Evolutionary conservation across 2,113 vertebrate genomes (phyloP).

Genomic region (Stegostoma tigrinum): DNA sequence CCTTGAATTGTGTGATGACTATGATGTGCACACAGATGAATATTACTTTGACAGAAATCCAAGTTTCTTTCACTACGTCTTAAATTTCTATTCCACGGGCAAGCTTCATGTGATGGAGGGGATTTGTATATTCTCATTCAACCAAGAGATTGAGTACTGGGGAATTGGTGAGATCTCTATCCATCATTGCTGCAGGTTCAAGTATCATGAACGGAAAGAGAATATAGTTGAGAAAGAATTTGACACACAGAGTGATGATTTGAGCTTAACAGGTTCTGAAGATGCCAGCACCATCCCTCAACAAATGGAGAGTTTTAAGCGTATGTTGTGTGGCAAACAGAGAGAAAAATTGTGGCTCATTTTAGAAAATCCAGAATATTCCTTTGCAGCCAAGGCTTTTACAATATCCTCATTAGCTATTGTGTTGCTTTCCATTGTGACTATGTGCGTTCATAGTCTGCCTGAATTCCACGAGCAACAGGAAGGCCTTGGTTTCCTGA

Average conservation of each 20-base stretch:
- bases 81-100: constrained; percentile 38
- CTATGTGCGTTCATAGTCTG: constrained; percentile 38
- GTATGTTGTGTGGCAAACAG: constrained; percentile 11
- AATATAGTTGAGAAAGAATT: constrained; percentile 13
- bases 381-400: constrained; percentile 16
- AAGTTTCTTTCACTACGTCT: constrained; percentile 33
- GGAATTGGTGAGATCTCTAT: constrained; percentile 34
- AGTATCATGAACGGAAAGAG: constrained; percentile 27
- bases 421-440: constrained; percentile 32
- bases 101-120: constrained; percentile 38
- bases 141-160: constrained; percentile 39
- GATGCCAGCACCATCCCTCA: constrained; percentile 17
- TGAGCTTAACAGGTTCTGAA: background rate
- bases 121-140: constrained; percentile 35
- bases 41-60: constrained; percentile 40
- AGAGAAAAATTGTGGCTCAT: constrained; percentile 34
- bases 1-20: constrained; percentile 38
- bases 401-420: constrained; percentile 15
- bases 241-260: constrained; percentile 16
- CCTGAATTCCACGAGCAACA: constrained; percentile 20
- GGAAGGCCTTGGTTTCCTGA: constrained; percentile 16
- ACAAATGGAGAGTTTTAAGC: constrained; percentile 23
- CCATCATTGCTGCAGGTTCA: constrained; percentile 36
- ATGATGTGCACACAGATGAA: constrained; percentile 27
- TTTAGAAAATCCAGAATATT: constrained; percentile 38